Evolutionary conservation across 2,888 invertebrate genomes (phyloP).

Genomic region (Pyrrhia umbra): DNA sequence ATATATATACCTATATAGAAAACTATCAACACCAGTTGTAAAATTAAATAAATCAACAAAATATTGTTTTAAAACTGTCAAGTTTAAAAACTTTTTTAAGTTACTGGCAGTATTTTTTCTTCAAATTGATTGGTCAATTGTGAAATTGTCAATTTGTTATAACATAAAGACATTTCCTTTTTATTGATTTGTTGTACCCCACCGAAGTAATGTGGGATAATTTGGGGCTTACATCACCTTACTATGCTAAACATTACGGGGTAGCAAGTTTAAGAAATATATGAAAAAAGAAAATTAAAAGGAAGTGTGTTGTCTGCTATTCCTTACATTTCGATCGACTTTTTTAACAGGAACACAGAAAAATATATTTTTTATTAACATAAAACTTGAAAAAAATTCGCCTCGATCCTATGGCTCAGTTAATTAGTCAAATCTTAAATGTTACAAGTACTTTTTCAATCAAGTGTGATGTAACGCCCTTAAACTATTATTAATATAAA

Average conservation of each 20-base stretch:
- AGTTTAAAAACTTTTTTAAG: conserved; percentile 41
- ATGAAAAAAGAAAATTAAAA: too few species aligned
- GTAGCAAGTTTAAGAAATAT: conserved; percentile 15
- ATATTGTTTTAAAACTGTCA: conserved; percentile 32
- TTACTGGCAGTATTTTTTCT: conserved; percentile 58
- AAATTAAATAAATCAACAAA: conserved; percentile 3
- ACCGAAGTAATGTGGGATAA: conserved; percentile 71
- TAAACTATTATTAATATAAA: conserved; percentile 64
- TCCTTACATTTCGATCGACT: too few species aligned
- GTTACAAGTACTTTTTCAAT: conserved; percentile 28
- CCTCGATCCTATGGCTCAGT: conserved; percentile 27
- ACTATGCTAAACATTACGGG: conserved; percentile 17
- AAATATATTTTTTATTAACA: too few species aligned
- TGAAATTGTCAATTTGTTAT: conserved; percentile 74
- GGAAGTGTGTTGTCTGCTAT: too few species aligned
- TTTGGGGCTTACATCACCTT: conserved; percentile 56
- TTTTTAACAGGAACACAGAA: too few species aligned
- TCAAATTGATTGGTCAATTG: conserved; percentile 72
- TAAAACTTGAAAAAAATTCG: neutral
- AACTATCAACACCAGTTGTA: conserved; percentile 17
- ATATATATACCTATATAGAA: too few species aligned
- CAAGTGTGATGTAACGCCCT: conserved; percentile 57
- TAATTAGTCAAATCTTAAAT: conserved; percentile 39
- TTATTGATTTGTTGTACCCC: conserved; percentile 66
- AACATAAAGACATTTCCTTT: conserved; percentile 58